Evolutionary conservation across 2,113 vertebrate species (phyloP), one percentile per base, ranked within the genome.

Genomic region (Orthonyx spaldingii): DNA sequence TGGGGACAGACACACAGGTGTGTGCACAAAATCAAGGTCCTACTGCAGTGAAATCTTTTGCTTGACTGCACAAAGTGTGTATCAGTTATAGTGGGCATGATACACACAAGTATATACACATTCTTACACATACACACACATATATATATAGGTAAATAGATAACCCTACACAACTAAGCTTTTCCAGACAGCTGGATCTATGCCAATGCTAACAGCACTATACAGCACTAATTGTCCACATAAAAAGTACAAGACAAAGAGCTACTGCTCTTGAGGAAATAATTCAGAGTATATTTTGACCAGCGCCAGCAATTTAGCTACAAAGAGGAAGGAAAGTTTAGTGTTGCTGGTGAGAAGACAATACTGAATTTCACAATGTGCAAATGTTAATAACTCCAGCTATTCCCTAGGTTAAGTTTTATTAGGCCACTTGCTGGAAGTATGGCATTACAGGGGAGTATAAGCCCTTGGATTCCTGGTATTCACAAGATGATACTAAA

Each of bases 91-190:
- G 47, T 60, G 44, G 79, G 90, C 64, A 69, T 52, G 69, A 92
- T 44, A 79, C 66, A 74, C 63, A 76, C 57, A 80, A 92, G 93
- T 96, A 96, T 83, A 97, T 87, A 88, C 93, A 97, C 94, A 97
- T 60, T 94, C 90, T 22, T 65, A 57, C 16, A 66, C n/a, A 41
- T 6, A 44, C 14, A 69, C 19, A 66, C 19, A 63, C 8, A 47
- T 4, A 77, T 84, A 96, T 70, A 96, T 60, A 89, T 49, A 86
- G 24, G 6, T 8, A 61, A 20, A 55, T 37, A 91, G 87, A 89
- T 35, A 80, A 76, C 17, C 46, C 17, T 89, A 85, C 66, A 83
- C 5, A 14, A 64, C 16, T 87, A 47, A 52, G 35, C 17, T 53
- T 88, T 94, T 81, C 66, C 49, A 90, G 22, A 61, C 56, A 41